Evolutionary conservation across 1,140 invertebrate genomes (phyloP).

Genomic region (Pantala flavescens): DNA sequence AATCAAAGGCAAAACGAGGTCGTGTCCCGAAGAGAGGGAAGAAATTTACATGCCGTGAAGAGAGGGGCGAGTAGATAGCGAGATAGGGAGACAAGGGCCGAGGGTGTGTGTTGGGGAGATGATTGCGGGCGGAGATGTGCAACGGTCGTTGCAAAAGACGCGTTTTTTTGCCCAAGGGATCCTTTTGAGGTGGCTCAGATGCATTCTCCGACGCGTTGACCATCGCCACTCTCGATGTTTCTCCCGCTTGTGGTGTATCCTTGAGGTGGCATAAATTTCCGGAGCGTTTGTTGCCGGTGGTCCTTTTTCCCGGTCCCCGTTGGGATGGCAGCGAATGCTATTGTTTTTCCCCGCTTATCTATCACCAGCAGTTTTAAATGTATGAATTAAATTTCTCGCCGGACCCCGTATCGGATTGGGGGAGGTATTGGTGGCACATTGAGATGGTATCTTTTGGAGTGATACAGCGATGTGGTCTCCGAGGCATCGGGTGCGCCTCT

Average conservation of each 20-base stretch:
- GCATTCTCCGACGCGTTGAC: too few species aligned
- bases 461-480: too few species aligned
- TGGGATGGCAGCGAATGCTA: neutral
- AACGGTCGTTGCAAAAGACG: too few species aligned
- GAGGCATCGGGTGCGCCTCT: too few species aligned
- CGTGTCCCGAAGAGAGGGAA: neutral
- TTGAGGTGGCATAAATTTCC: neutral
- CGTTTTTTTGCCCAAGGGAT: too few species aligned
- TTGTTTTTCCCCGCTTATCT: constrained; percentile 1
- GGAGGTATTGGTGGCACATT: neutral
- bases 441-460: neutral
- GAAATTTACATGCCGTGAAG: too few species aligned
- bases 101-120: neutral
- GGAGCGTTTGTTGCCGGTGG: neutral
- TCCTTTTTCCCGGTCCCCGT: neutral
- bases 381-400: constrained; percentile 7
- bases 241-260: neutral
- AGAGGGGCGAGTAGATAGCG: neutral
- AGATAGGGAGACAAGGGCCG: neutral
- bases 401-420: neutral
- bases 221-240: neutral
- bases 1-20: constrained; percentile 5
- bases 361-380: neutral
- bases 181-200: too few species aligned
- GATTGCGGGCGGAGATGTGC: too few species aligned